Percentiles rank a stretch among this genome's conserved stretches.
Conservation (phyloP, 2,888 invertebrate species). For the Machimus rusticus region DNA sequence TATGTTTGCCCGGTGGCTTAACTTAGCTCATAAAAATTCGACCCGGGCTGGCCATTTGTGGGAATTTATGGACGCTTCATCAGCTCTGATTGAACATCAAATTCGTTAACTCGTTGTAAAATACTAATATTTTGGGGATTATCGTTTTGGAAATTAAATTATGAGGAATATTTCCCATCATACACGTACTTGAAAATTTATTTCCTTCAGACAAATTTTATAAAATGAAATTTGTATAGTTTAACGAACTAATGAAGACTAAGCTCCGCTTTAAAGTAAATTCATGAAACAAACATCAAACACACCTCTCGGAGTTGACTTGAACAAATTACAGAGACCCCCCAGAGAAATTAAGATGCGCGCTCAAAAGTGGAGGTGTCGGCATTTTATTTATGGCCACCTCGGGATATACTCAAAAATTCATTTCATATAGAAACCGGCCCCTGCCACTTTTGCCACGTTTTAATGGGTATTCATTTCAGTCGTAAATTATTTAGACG, state of each 20-base stretch:
- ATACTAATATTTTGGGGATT: not conserved
- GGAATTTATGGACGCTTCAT: not conserved
- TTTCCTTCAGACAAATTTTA: not conserved
- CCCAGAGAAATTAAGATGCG: conserved; percentile 43
- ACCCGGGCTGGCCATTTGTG: not conserved
- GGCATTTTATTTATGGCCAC: conserved; percentile 33
- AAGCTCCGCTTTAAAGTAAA: conserved; percentile 20
- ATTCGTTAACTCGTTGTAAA: not conserved
- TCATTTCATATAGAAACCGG: not conserved
- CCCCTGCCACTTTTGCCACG: conserved; percentile 5
- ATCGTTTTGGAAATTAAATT: not conserved
- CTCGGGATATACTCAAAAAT: conserved; percentile 29
- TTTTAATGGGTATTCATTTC: conserved; percentile 26
- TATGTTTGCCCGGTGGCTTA: not conserved
- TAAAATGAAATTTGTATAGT: not conserved
- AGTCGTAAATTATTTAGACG: conserved; percentile 24
- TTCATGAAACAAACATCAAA: not conserved
- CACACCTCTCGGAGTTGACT: conserved; percentile 10
- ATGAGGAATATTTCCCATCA: not conserved
- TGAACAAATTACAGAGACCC: conserved; percentile 22
- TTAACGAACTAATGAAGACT: conserved; percentile 30
- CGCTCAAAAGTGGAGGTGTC: conserved; percentile 22
- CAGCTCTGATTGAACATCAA: not conserved
- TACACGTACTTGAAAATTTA: not conserved
- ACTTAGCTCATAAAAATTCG: conserved; percentile 6